Base-by-base conservation (phyloP, 2,888 invertebrate genomes). In the Plebejus argus region DNA sequence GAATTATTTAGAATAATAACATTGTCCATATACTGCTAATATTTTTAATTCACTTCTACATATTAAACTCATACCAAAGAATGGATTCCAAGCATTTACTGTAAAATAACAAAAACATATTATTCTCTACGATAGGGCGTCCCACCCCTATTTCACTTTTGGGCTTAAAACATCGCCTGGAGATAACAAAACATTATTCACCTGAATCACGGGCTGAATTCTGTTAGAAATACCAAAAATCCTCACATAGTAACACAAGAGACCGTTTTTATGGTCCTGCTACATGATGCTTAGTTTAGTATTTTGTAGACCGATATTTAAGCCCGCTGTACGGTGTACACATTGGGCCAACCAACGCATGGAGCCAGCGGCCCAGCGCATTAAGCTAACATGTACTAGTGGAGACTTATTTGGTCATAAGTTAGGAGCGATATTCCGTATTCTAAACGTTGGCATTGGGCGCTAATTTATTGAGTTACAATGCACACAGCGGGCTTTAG, bases 101-200 rank as follows among this genome's bases (percentile, higher is more conserved):
- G 5, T 53, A 53, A 53, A 53, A 53, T 18, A 53, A 18, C 53
- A 53, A 53, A 53, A 53, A 53, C 3, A 18, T 53, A 53, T 18
- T 53, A 53, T 53, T 53, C 53, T 18, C 18, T 61, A 61, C 23
- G 61, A 23, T 61, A 23, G 23, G 23, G 20, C 20, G 23, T 61
- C 58, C 58, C 61, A 20, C 8, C 28, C 66, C 66, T 66, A 66
- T 28, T 61, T 28, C 66, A 66, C 66, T 66, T 33, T 66, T 33
- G 18, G 28, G 61, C 61, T 61, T 12, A 20, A 61, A 61, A 61
- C 23, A 66, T 66, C 28, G 66, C 5, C 12, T 66, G 6, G 66
- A 28, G 66, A 66, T 28, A 66, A 66, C 66, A 66, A 66, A 66
- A 66, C 66, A 66, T 66, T 66, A 66, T 66, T 66, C 66, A 66